phyloP scores from a whole-genome alignment of 2,113 vertebrate species.

The Alethe castanea region DNA sequence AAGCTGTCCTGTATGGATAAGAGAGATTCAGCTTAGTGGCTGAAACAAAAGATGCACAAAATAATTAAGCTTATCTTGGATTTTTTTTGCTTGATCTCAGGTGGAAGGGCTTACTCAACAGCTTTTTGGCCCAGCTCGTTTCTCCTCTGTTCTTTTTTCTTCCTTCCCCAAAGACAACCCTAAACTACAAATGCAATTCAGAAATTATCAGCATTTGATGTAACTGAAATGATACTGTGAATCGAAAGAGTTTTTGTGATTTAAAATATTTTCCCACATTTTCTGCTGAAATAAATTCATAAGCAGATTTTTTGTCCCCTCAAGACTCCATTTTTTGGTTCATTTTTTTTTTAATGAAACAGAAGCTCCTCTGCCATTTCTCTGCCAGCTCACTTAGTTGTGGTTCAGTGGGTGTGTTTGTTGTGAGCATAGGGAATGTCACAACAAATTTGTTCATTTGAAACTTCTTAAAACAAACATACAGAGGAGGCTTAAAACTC shows the following conservation, averaged over 20 bases:
- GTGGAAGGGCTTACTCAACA: background rate
- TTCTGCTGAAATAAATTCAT: background rate
- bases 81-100: background rate
- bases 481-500: background rate
- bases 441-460: slow-evolving; percentile 3
- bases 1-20: background rate
- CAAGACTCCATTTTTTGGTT: background rate
- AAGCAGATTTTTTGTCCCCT: background rate
- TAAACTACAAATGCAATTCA: background rate
- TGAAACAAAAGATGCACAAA: background rate
- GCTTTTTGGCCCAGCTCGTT: background rate
- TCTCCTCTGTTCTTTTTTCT: background rate
- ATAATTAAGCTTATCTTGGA: background rate
- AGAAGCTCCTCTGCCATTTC: background rate
- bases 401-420: background rate
- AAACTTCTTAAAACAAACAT: slow-evolving; percentile 11
- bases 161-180: background rate
- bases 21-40: background rate
- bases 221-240: background rate
- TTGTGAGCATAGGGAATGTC: background rate
- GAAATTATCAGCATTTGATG: background rate
- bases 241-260: background rate
- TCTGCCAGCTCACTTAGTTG: background rate
- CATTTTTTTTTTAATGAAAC: background rate
- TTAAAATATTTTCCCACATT: background rate